Evolutionary conservation across 2,797 vertebrate species (phyloP).

Genomic region (Fundulus diaphanus): DNA sequence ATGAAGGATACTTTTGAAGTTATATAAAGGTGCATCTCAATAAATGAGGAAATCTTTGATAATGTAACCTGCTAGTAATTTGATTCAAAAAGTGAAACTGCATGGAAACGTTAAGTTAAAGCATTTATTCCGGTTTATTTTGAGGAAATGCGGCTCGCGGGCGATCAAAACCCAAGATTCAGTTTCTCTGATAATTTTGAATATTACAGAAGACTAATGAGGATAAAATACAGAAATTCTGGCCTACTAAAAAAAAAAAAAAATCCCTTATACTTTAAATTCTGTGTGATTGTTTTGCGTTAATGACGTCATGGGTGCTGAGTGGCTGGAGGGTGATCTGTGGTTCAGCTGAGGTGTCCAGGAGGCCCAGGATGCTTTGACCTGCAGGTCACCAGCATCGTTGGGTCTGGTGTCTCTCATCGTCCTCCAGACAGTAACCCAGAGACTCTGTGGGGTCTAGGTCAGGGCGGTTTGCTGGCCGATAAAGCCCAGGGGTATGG

Average conservation of each 20-base stretch:
- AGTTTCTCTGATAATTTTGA: not conserved
- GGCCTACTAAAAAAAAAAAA: not conserved
- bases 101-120: not conserved
- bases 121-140: too few species aligned
- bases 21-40: not conserved
- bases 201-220: not conserved
- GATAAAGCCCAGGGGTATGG: not conserved
- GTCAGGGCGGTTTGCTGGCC: too few species aligned
- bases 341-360: too few species aligned
- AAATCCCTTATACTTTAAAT: not conserved
- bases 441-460: too few species aligned
- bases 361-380: not conserved
- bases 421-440: too few species aligned
- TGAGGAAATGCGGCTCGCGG: not conserved
- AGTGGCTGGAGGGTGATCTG: not conserved
- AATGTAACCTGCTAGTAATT: not conserved
- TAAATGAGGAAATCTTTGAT: not conserved
- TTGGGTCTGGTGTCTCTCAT: too few species aligned
- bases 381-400: too few species aligned
- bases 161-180: not conserved
- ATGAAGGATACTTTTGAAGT: slow-evolving; percentile 33
- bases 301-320: too few species aligned
- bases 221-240: not conserved
- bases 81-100: slow-evolving; percentile 3
- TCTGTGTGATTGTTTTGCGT: not conserved